A percentile compares a stretch with the other conserved stretches of the same genome.
Conservation (phyloP, 2,888 invertebrate genomes). For the Anarsia innoxiella region DNA sequence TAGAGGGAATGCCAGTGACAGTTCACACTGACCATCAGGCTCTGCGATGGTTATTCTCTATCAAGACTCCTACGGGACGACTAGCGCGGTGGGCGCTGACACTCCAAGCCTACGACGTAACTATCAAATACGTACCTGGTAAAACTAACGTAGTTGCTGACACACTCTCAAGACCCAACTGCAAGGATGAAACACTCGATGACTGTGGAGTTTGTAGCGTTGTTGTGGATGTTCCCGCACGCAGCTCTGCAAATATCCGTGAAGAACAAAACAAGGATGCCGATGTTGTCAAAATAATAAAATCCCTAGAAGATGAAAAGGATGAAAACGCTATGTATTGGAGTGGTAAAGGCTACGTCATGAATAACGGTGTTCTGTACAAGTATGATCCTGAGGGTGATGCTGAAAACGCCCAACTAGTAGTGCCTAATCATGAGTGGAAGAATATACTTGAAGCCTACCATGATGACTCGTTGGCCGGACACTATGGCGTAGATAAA, state of each 20-base stretch:
- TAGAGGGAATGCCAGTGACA: constrained; percentile 8
- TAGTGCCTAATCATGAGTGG: constrained; percentile 20
- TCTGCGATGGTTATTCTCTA: constrained; percentile 10
- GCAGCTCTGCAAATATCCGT: neutral
- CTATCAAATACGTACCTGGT: constrained; percentile 11
- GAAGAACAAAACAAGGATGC: constrained; percentile 3
- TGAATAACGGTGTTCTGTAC: constrained; percentile 22
- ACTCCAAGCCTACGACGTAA: constrained; percentile 11
- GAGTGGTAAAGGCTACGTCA: constrained; percentile 17
- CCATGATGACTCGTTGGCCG: constrained; percentile 23
- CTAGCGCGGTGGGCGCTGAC: constrained; percentile 16
- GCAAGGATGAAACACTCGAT: neutral
- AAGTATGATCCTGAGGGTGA: constrained; percentile 16
- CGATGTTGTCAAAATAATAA: neutral
- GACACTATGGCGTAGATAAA: constrained; percentile 21
- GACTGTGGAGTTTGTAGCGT: constrained; percentile 1
- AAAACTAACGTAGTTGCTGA: constrained; percentile 15
- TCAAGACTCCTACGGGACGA: constrained; percentile 12
- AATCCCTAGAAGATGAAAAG: neutral
- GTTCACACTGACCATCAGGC: constrained; percentile 13
- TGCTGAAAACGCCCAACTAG: constrained; percentile 15
- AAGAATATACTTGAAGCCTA: constrained; percentile 16
- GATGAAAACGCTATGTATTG: constrained; percentile 12
- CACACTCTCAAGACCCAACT: constrained; percentile 4
- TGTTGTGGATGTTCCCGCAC: neutral